Base-by-base conservation (phyloP, 37 sponge, comb jelly and placozoan genomes). In the Agelas oroides region DNA sequence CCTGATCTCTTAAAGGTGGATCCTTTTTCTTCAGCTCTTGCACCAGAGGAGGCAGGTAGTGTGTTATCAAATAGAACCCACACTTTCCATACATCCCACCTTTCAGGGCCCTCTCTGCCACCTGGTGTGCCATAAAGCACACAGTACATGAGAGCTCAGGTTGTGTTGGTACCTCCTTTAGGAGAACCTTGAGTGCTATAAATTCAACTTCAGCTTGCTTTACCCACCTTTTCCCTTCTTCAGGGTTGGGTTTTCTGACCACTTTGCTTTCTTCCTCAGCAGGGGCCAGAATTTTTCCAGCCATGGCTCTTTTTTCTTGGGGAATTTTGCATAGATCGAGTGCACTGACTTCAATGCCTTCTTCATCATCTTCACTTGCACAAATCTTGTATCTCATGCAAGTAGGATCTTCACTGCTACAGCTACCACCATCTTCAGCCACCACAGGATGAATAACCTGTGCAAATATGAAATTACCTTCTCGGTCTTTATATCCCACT, bases 101-200 rank as follows among this genome's bases (percentile, higher is more conserved):
- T 66, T 89, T 89, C 37, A 90, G 71, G 32, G 81, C 80, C 53
- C 84, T 90, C 70, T 79, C 81, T 21, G 76, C 74, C 16, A 89
- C 79, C 55, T 89, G 68, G 72, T 83, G 84, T 13, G 84, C 68
- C 65, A 83, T 65, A 41, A 89, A 89, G 64, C 78, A 78, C 14
- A 84, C 79, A 62, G 25, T 31, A 46, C 6, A 3, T 46, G 46
- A 46, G 46, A 46, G 6, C 46, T 46, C 8, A 8, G 3, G 3
- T 3, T 3, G 8, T 3, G 46, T 46, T 3, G 46, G 46, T 8
- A 8, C 8, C 8, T 8, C 6, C 6, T 46, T 8, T 8, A 46
- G 46, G 8, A 46, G 46, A 3, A 46, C 8, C 46, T 12, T 8
- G 8, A 46, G 46, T 33, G 75, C 71, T 15, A 20, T 46, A 68